A percentile compares a stretch with the other conserved stretches of the same genome.
phyloP scores from a whole-genome alignment of 2,888 invertebrate species.

The Prostheceraeus crozeri region DNA sequence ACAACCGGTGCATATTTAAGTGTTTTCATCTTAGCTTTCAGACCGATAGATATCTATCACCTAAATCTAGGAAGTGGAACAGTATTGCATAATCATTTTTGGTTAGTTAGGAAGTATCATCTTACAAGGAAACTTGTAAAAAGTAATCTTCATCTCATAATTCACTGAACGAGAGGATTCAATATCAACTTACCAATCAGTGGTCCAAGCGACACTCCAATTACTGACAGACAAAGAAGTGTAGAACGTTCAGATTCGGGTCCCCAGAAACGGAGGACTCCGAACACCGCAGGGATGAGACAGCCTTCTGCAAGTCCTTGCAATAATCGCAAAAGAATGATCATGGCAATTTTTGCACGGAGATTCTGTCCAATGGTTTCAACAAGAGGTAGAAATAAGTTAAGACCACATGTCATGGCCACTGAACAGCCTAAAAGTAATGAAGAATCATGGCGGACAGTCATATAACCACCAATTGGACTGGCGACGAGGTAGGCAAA shows the following conservation, averaged over 20 bases:
- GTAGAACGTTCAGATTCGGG: constrained; percentile 37
- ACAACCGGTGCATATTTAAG: too few relatives aligned
- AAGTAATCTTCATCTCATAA: too few relatives aligned
- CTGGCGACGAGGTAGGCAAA: constrained; percentile 38
- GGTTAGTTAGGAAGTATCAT: too few relatives aligned
- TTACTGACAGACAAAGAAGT: constrained; percentile 36
- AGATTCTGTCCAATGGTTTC: constrained; percentile 33
- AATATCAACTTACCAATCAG: too few relatives aligned
- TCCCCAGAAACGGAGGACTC: constrained; percentile 37
- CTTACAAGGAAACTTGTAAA: too few relatives aligned
- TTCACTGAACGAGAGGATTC: too few relatives aligned
- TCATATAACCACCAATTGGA: constrained; percentile 39
- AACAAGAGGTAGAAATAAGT: constrained; percentile 38
- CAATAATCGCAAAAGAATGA: constrained; percentile 35
- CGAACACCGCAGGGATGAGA: constrained; percentile 37
- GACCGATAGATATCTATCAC: too few relatives aligned
- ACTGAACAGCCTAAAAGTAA: constrained; percentile 37
- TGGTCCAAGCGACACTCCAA: constrained; percentile 37
- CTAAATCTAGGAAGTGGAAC: too few relatives aligned
- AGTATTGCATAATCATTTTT: too few relatives aligned
- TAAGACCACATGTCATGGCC: constrained; percentile 38
- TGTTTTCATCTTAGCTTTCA: too few relatives aligned
- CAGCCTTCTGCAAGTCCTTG: constrained; percentile 39
- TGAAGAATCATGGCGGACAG: constrained; percentile 37
- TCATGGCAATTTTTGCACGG: constrained; percentile 34